Conservation (phyloP, 2,888 invertebrate genomes). For the Charanyca ferruginea region DNA sequence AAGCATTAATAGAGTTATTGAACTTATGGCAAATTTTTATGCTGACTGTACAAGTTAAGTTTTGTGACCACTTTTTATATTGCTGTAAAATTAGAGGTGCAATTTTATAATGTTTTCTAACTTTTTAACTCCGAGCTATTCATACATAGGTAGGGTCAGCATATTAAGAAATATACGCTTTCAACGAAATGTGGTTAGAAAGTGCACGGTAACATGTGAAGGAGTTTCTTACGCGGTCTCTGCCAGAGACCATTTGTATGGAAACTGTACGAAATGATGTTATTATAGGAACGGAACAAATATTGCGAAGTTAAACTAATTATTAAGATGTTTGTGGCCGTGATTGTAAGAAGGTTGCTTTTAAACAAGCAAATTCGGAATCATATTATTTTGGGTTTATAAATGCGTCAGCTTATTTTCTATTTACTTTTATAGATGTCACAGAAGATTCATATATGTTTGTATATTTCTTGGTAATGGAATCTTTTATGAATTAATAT, state of each 20-base stretch:
- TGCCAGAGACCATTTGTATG: slow-evolving; percentile 31
- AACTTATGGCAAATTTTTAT: neutral
- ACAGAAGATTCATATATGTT: slow-evolving; percentile 21
- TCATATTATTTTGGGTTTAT: slow-evolving; percentile 15
- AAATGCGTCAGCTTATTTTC: slow-evolving; percentile 33
- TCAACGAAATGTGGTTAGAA: slow-evolving; percentile 38
- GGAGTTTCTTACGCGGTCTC: slow-evolving; percentile 32
- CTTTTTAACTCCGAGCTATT: slow-evolving; percentile 28
- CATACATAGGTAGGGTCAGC: slow-evolving; percentile 3
- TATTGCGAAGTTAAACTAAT: slow-evolving; percentile 24
- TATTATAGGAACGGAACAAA: slow-evolving; percentile 35
- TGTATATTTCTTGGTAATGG: slow-evolving; percentile 33
- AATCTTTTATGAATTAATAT: slow-evolving; percentile 32
- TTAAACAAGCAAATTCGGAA: neutral
- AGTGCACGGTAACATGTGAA: slow-evolving; percentile 32
- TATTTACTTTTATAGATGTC: slow-evolving; percentile 12
- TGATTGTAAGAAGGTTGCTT: slow-evolving; percentile 38
- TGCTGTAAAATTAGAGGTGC: slow-evolving; percentile 25
- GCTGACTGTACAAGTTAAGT: slow-evolving; percentile 22
- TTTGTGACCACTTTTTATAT: slow-evolving; percentile 28
- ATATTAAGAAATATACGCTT: slow-evolving; percentile 26
- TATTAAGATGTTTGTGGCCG: slow-evolving; percentile 27
- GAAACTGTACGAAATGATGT: slow-evolving; percentile 35
- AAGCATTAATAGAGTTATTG: no score
- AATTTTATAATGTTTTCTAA: slow-evolving; percentile 51